Conservation (phyloP, 2,113 vertebrate genomes). For the Aleadryas rufinucha region DNA sequence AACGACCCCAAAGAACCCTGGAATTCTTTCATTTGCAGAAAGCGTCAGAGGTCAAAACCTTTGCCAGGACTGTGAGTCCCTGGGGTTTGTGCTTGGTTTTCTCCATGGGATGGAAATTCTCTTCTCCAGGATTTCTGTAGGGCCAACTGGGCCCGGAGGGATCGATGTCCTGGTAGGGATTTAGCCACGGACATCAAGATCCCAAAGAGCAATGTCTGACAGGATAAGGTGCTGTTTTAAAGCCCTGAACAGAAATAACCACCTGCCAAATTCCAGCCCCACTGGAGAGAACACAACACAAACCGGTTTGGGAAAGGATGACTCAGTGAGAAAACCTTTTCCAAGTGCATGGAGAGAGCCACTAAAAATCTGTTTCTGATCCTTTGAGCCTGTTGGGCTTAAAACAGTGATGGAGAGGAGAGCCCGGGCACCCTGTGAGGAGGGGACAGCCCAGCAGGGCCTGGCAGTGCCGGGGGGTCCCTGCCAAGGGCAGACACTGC, state of each 20-base stretch:
- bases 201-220: not conserved
- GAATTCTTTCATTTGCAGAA: not conserved
- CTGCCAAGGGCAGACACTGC: fast-evolving
- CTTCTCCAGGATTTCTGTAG: not conserved
- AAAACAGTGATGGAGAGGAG: not conserved
- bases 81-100: not conserved
- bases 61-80: not conserved
- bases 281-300: not conserved
- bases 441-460: not conserved
- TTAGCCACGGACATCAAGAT: not conserved
- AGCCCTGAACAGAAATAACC: not conserved
- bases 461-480: not conserved
- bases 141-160: not conserved
- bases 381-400: not conserved
- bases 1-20: not conserved
- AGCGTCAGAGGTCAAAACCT: not conserved
- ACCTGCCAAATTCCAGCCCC: not conserved
- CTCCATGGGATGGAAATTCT: not conserved
- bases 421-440: not conserved
- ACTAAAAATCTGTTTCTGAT: not conserved
- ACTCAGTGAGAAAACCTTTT: not conserved
- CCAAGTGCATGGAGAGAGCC: not conserved
- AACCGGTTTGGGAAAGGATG: not conserved
- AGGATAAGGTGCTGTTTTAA: not conserved
- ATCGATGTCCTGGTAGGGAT: not conserved